Evolutionary conservation across 2,113 vertebrate genomes (phyloP).

Genomic region (Arizona elegans): DNA sequence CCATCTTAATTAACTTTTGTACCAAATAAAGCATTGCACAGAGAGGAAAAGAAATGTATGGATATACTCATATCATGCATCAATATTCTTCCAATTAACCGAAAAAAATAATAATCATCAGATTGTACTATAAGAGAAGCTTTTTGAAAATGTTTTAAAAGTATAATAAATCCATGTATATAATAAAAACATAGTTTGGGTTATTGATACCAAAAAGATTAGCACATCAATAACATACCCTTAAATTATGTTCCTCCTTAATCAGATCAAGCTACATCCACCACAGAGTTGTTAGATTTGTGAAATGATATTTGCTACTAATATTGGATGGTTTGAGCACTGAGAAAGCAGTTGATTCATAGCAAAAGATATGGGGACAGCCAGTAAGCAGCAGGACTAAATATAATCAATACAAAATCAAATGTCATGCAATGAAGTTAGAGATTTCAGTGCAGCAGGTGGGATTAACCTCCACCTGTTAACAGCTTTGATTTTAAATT

Average conservation of each 20-base stretch:
- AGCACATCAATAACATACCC: not conserved
- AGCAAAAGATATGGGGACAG: conserved; percentile 3
- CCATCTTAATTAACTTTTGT: not conserved
- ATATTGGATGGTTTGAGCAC: not conserved
- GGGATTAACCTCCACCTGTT: conserved; percentile 19
- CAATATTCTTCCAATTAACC: not conserved
- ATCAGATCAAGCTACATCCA: not conserved
- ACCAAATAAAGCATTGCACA: not conserved
- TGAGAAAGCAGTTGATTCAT: not conserved
- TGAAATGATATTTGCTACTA: not conserved
- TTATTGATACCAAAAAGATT: not conserved
- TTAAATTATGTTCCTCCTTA: not conserved
- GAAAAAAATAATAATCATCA: not conserved
- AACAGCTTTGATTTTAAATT: conserved; percentile 28
- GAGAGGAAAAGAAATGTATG: not conserved
- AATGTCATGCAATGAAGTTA: conserved; percentile 17
- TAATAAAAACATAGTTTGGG: not conserved
- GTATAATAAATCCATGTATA: not conserved
- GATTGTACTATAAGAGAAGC: not conserved
- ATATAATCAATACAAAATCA: conserved; percentile 24
- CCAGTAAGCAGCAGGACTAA: conserved; percentile 10
- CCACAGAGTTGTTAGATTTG: not conserved
- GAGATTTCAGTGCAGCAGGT: not conserved
- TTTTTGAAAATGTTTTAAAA: not conserved
- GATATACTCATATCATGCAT: not conserved